Conservation (phyloP, 2,888 invertebrate genomes). For the Malthinus seriepunctatus region DNA sequence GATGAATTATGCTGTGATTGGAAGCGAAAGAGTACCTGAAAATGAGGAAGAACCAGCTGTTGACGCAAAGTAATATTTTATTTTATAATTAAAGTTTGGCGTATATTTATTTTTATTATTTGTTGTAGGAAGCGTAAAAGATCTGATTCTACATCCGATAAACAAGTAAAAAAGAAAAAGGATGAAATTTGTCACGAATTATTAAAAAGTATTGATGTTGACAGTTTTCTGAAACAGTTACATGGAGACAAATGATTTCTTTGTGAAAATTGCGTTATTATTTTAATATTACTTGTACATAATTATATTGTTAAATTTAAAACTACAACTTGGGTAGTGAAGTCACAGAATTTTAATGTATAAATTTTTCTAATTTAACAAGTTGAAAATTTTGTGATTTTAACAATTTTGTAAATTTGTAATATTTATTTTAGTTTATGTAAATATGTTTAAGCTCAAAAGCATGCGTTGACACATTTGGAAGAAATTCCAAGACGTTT, state of each 20-base stretch:
- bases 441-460: too few species aligned
- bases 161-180: constrained; percentile 36
- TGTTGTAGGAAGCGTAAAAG: constrained; percentile 37
- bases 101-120: neutral
- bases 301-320: too few species aligned
- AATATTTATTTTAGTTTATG: too few species aligned
- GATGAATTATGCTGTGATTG: constrained; percentile 42
- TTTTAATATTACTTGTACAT: neutral
- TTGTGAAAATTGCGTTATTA: too few species aligned
- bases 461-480: too few species aligned
- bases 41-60: neutral
- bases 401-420: too few species aligned
- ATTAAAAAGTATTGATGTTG: constrained; percentile 42
- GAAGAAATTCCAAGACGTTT: too few species aligned
- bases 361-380: too few species aligned
- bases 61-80: constrained; percentile 9
- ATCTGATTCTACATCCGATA: constrained; percentile 24
- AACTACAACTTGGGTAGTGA: too few species aligned
- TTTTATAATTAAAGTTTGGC: neutral
- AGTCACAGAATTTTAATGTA: too few species aligned
- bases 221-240: constrained; percentile 43
- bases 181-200: constrained; percentile 34
- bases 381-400: too few species aligned
- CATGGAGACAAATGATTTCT: constrained; percentile 36
- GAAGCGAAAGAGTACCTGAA: constrained; percentile 30